phyloP scores from a whole-genome alignment of 2,888 invertebrate genomes.

The Leptopilina drosophilae region DNA sequence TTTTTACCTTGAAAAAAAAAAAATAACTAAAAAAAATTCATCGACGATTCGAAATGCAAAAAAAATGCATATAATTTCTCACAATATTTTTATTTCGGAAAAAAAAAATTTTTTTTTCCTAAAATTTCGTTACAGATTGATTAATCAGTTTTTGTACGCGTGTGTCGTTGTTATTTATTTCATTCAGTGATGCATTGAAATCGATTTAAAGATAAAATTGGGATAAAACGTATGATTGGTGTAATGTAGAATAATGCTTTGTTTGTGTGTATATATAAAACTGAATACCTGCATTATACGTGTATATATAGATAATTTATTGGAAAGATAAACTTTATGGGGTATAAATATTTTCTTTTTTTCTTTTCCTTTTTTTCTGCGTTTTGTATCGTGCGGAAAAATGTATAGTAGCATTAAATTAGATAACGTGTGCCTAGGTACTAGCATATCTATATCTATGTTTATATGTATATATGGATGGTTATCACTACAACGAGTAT shows the following conservation, averaged over 20 bases:
- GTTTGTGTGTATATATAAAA: background rate
- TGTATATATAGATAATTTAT: conserved; percentile 4
- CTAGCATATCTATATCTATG: too few relatives aligned
- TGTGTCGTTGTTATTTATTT: conserved; percentile 1
- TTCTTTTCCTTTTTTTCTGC: too few relatives aligned
- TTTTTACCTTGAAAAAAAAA: too few relatives aligned
- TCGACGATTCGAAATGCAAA: too few relatives aligned
- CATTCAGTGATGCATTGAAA: conserved; percentile 9
- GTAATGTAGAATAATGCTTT: background rate
- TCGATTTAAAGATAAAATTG: background rate
- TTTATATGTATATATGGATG: background rate
- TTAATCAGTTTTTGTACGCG: background rate
- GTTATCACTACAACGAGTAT: conserved; percentile 9
- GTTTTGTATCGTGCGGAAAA: background rate
- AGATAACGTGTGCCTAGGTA: conserved; percentile 7
- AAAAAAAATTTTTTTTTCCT: too few relatives aligned
- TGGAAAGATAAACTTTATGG: conserved; percentile 10
- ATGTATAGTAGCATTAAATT: conserved; percentile 5
- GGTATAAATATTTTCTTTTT: background rate
- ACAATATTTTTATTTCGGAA: background rate
- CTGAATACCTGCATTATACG: background rate
- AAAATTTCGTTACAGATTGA: background rate
- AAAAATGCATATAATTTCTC: background rate
- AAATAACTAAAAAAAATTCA: too few relatives aligned
- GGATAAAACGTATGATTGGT: background rate